Base-by-base conservation (phyloP, 2,888 invertebrate species). In the Drosophila macrospina region DNA sequence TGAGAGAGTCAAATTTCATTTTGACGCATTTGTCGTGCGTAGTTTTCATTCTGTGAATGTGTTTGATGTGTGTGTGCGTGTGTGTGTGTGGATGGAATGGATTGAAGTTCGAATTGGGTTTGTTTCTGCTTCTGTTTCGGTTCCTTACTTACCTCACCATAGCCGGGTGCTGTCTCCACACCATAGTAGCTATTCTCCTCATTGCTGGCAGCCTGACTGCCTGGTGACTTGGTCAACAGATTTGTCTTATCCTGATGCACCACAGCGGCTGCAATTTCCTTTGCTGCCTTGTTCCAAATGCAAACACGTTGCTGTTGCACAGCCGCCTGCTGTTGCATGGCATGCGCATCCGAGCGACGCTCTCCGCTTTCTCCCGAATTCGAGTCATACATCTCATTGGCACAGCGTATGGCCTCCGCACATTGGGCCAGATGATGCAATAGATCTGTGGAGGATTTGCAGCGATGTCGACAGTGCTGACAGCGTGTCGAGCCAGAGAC, bases 381-480 rank as follows among this genome's bases (percentile, higher is more conserved):
- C 45, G 91, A 92, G 68, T 92, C 92, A 36, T 90, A 90, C 59
- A 92, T 91, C 55, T 93, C 93, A 67, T 91, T 91, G 57, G 83
- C 84, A 52, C 89, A 88, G 48, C 90, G 88, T 4, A 86, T 89
- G 44, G 94, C 94, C 78, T 94, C 95, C 6, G 92, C 92, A 89
- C 97, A 97, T 36, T 94, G 94, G 91, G 95, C 94, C 91, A 97
- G 93, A 90, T 97, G 97, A 64, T 94, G 93, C 71, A 95, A 93
- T 48, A 97, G 93, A 92, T 97, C 97, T 4, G 95, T 94, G 80
- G 96, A 96, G 26, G 96, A 96, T 92, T 97, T 97, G 92, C 97
- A 97, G 68, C 97, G 94, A 91, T 96, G 97, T 73, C 97, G 94
- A 91, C 97, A 97, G 90, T 95, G 95, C 91, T 97, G 97, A 90